Evolutionary conservation across 2,113 vertebrate species (phyloP), one percentile per base, ranked within the genome.

Genomic region (Lepisosteus oculatus): DNA sequence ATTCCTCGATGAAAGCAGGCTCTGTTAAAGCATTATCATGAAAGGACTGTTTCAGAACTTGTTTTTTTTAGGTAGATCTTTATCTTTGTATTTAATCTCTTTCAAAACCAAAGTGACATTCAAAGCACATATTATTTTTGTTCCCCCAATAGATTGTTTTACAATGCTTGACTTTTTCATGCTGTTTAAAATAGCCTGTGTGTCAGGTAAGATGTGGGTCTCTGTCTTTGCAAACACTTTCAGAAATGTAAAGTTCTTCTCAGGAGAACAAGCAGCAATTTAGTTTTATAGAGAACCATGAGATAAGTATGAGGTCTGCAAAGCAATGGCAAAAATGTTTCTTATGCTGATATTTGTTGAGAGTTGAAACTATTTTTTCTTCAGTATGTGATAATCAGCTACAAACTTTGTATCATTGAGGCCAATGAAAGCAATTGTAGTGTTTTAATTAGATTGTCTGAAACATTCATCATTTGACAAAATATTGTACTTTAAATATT

Each of bases 81-180:
- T 71, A 70, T 73, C 71, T 72, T 64, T 45, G 17, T 64, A 68
- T 69, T 76, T 74, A 80, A 77, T 78, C 72, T 74, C 45, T 76
- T 43, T 61, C 57, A 75, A 66, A 69, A 42, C 72, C 57, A 73
- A 74, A 73, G 54, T 77, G 77, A 77, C 77, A 79, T 79, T 83
- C 73, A 73, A 76, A 76, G 67, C 56, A 57, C 47, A 13, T 41
- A 55, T 43, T 47, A 65, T 63, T 54, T 61, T 13, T 71, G 67
- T 68, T 55, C 55, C 61, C 43, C 59, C 42, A 72, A 68, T 55
- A 73, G 66, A 78, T 77, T 65, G 72, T 69, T 80, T 90, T 88
- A 87, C 83, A 75, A 78, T 86, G 80, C 87, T 87, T 89, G 86
- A 90, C 88, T 88, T 88, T 88, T 85, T 66, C 72, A 51, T 65